A percentile compares a stretch with the other conserved stretches of the same genome.
Evolutionary conservation across 2,888 invertebrate genomes (phyloP).

Genomic region (Cephonodes hylas): DNA sequence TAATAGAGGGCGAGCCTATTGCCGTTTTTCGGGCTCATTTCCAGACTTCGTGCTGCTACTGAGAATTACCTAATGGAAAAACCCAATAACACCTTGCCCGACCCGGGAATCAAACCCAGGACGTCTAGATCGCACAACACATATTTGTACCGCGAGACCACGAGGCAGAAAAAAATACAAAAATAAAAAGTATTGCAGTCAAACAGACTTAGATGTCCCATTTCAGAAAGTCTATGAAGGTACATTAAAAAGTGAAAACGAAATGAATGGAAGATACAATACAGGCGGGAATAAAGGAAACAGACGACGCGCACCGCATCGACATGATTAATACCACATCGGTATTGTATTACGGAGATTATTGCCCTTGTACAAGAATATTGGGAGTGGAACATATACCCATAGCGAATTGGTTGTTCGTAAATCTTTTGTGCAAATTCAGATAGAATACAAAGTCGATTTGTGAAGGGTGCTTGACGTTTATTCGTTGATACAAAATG

Average conservation of each 20-base stretch:
- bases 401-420: background rate
- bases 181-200: too few species aligned
- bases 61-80: too few species aligned
- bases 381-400: background rate
- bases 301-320: background rate
- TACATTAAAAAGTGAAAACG: background rate
- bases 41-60: too few species aligned
- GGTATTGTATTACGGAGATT: background rate
- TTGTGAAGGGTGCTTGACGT: background rate
- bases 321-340: slow-evolving; percentile 9
- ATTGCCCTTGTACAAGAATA: slow-evolving; percentile 8
- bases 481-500: too few species aligned
- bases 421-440: background rate
- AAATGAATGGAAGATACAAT: background rate
- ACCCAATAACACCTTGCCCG: too few species aligned
- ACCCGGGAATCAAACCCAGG: too few species aligned
- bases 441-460: background rate
- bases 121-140: too few species aligned
- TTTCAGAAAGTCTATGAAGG: background rate
- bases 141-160: too few species aligned
- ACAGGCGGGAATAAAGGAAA: background rate
- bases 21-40: too few species aligned
- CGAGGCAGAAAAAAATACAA: too few species aligned
- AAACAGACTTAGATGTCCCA: background rate
- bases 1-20: too few species aligned